Percentiles rank a stretch among this genome's conserved stretches.
phyloP scores from a whole-genome alignment of 2,113 vertebrate species.

The Candoia aspera region DNA sequence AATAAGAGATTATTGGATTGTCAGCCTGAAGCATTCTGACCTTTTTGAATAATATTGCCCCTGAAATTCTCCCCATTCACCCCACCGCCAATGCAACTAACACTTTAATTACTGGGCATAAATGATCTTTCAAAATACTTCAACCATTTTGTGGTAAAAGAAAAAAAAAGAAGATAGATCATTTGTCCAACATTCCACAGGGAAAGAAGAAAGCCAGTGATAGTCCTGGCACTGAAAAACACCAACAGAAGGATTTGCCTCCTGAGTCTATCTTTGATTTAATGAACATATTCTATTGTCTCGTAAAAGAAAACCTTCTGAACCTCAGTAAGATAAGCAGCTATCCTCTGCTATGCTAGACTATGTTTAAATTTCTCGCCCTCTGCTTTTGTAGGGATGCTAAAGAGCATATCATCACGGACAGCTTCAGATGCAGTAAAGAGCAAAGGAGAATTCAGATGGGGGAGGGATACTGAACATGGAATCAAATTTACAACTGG shows the following conservation, averaged over 20 bases:
- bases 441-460: constrained; percentile 19
- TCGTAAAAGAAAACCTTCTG: background rate
- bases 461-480: constrained; percentile 40
- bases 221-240: background rate
- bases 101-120: background rate
- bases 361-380: constrained; percentile 11
- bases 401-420: constrained; percentile 54
- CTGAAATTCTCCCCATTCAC: background rate
- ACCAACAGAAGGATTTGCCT: background rate
- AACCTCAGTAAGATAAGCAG: background rate
- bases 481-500: constrained; percentile 54
- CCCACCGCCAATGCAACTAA: background rate
- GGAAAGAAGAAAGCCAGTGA: background rate
- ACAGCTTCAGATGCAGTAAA: background rate
- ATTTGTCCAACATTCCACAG: background rate
- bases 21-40: background rate
- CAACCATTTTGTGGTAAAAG: background rate
- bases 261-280: background rate
- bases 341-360: background rate
- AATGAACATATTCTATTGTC: background rate
- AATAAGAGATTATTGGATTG: background rate
- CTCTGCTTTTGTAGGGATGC: constrained; percentile 22
- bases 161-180: background rate
- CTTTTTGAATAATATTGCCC: background rate
- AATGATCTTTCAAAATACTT: background rate